These are phyloP conservation scores for Pinna nobilis DNA, from an alignment of 1,140 invertebrate genomes.

Conservation along the genomic window DNA sequence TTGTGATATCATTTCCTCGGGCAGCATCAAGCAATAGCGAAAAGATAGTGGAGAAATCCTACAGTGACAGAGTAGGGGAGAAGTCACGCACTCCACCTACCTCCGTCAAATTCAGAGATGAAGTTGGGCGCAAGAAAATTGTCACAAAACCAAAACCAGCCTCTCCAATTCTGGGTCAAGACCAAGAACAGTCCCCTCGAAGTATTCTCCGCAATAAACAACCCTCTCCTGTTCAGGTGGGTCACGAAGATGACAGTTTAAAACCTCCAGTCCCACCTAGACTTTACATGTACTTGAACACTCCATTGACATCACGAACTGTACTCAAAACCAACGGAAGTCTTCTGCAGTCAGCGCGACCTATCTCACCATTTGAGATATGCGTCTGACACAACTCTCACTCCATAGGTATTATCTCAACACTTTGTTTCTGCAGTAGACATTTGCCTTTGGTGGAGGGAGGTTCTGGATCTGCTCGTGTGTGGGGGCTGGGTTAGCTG, in stretches of 20 bases:
- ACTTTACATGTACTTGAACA: background rate
- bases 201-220: constrained; percentile 11
- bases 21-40: too few relatives aligned
- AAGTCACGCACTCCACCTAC: background rate
- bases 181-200: constrained; percentile 7
- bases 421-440: background rate
- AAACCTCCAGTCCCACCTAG: background rate
- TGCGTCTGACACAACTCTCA: too few relatives aligned
- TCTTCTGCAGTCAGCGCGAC: constrained; percentile 2
- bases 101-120: background rate
- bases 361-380: constrained; percentile 18
- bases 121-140: background rate
- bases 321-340: constrained; percentile 9
- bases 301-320: background rate
- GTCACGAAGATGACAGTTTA: background rate
- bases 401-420: constrained; percentile 7
- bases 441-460: too few relatives aligned
- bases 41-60: background rate
- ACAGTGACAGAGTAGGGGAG: background rate
- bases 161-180: background rate
- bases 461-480: too few relatives aligned
- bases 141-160: background rate
- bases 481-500: too few relatives aligned
- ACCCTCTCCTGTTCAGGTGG: background rate
- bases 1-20: constrained; percentile 19